These are phyloP conservation scores for Tetragonula clypearis DNA, from an alignment of 1,140 invertebrate species.

Conservation along the genomic window DNA sequence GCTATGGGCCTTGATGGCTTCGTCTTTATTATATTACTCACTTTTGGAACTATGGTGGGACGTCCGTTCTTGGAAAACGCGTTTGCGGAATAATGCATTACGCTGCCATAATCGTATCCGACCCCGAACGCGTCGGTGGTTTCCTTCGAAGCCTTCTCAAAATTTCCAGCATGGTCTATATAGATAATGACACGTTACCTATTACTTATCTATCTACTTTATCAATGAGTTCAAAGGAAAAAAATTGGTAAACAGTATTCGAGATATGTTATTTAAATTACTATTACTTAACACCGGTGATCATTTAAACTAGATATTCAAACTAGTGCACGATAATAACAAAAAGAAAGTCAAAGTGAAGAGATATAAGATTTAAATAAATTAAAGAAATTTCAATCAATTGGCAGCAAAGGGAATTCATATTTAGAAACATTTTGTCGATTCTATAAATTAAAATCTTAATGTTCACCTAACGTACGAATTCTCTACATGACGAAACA, in stretches of 20 bases:
- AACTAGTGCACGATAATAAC: too few relatives aligned
- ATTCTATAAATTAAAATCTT: too few relatives aligned
- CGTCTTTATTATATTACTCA: constrained; percentile 69
- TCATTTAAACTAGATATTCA: too few relatives aligned
- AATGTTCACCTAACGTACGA: too few relatives aligned
- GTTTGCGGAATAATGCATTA: constrained; percentile 92
- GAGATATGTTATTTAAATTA: neutral
- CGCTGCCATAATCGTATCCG: constrained; percentile 89
- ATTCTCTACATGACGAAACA: too few relatives aligned
- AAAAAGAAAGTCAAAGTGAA: neutral
- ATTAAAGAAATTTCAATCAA: too few relatives aligned
- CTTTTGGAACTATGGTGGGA: constrained; percentile 87
- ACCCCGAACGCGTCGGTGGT: constrained; percentile 85
- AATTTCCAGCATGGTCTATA: constrained; percentile 85
- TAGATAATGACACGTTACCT: constrained; percentile 17
- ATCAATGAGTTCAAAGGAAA: neutral
- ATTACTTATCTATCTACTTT: neutral
- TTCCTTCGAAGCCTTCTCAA: constrained; percentile 84
- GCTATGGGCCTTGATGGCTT: neutral
- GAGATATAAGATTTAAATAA: neutral
- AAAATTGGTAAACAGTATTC: neutral
- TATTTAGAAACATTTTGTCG: too few relatives aligned
- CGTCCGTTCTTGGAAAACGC: constrained; percentile 89
- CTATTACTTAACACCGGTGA: too few relatives aligned
- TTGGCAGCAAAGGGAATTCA: too few relatives aligned